phyloP scores from a whole-genome alignment of 2,113 vertebrate genomes.

The Scytalopus superciliaris region DNA sequence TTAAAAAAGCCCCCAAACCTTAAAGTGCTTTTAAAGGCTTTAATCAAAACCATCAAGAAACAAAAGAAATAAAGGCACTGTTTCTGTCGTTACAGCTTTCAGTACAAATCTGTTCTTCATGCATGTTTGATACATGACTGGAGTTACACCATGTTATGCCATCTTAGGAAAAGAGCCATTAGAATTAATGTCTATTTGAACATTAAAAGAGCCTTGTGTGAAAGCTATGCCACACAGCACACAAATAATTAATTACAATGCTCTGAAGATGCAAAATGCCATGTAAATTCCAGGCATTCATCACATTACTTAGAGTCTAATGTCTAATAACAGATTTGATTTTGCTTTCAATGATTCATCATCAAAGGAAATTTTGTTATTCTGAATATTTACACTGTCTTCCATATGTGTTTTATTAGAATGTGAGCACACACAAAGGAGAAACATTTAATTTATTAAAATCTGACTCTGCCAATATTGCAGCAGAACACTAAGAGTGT shows the following conservation, averaged over 20 bases:
- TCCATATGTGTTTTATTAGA: not conserved
- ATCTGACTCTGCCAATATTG: not conserved
- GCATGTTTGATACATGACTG: not conserved
- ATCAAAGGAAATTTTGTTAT: not conserved
- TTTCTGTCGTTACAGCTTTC: not conserved
- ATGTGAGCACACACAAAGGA: not conserved
- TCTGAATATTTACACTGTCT: not conserved
- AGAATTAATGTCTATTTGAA: not conserved
- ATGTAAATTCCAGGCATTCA: not conserved
- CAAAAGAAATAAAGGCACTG: not conserved
- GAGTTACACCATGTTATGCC: not conserved
- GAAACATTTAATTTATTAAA: not conserved
- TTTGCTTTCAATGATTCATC: conserved; percentile 5
- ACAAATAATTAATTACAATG: conserved; percentile 9
- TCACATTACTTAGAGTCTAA: not conserved
- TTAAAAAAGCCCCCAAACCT: not conserved
- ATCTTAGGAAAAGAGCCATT: not conserved
- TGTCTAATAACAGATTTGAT: conserved; percentile 9
- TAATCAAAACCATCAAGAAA: not conserved
- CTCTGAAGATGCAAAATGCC: not conserved
- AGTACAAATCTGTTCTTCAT: not conserved
- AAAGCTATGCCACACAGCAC: not conserved
- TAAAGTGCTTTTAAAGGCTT: not conserved
- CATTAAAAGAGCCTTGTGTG: not conserved
- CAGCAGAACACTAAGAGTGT: not conserved